These are phyloP conservation scores for Coleophora flavipennella DNA, from an alignment of 2,888 invertebrate genomes.

Conservation along the genomic window DNA sequence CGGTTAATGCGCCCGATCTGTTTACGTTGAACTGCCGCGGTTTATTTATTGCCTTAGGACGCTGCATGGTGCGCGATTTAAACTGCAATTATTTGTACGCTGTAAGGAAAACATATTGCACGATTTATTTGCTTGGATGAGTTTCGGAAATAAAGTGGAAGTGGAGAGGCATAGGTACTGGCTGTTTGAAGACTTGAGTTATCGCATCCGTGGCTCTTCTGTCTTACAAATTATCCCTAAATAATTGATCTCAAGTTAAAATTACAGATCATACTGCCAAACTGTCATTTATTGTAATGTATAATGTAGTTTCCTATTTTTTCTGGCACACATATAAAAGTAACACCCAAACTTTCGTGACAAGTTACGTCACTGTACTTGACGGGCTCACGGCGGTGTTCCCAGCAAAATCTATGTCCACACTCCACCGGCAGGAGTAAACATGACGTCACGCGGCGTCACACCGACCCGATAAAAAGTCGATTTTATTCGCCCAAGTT, in stretches of 20 bases:
- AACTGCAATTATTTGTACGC: conserved; percentile 66
- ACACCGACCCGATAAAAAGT: conserved; percentile 68
- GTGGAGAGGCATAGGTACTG: too few relatives aligned
- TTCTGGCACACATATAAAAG: too few relatives aligned
- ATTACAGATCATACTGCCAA: too few relatives aligned
- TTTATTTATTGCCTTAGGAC: conserved; percentile 65
- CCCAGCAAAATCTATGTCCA: conserved; percentile 44
- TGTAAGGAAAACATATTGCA: conserved; percentile 61
- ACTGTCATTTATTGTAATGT: too few relatives aligned
- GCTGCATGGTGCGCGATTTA: conserved; percentile 62
- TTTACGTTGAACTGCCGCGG: conserved; percentile 55
- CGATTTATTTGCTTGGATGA: conserved; percentile 24
- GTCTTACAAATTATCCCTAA: too few relatives aligned
- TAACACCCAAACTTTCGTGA: conserved; percentile 16
- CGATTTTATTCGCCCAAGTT: conserved; percentile 71
- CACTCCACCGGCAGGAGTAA: conserved; percentile 52
- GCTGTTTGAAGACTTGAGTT: too few relatives aligned
- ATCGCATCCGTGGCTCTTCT: too few relatives aligned
- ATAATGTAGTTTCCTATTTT: background rate
- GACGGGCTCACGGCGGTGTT: conserved; percentile 20
- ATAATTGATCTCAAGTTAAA: too few relatives aligned
- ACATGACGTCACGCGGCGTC: conserved; percentile 72
- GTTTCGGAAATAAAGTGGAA: conserved; percentile 3
- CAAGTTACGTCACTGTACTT: conserved; percentile 26
- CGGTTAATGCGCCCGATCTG: conserved; percentile 72